A percentile compares a stretch with the other conserved stretches of the same genome.
These are phyloP conservation scores for Drosophila sulfurigaster DNA, from an alignment of 1,140 invertebrate genomes.

Conservation along the genomic window DNA sequence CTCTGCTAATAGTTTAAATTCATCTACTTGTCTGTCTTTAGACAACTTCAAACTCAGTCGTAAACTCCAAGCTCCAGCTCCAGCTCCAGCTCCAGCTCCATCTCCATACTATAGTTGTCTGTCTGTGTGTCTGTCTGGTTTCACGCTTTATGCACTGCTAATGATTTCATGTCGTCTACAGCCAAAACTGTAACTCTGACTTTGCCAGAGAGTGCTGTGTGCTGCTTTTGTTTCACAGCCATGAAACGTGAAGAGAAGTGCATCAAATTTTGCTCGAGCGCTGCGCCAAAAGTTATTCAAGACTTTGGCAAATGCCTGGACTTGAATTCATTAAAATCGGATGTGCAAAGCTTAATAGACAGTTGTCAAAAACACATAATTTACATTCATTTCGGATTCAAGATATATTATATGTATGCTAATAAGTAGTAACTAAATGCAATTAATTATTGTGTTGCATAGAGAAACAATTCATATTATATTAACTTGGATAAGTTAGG, in stretches of 20 bases:
- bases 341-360: constrained; percentile 1
- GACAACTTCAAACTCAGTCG: no score
- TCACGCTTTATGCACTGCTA: constrained; percentile 79
- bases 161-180: constrained; percentile 74
- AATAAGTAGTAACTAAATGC: no score
- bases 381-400: background rate
- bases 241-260: background rate
- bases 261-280: constrained; percentile 18
- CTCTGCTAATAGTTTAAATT: constrained; percentile 75
- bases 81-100: background rate
- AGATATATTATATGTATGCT: no score
- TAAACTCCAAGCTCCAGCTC: no score
- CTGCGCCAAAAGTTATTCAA: constrained; percentile 20
- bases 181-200: background rate
- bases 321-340: constrained; percentile 5
- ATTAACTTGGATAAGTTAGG: no score
- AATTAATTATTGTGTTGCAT: no score
- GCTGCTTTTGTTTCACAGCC: constrained; percentile 15
- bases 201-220: constrained; percentile 17
- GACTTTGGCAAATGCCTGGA: constrained; percentile 9
- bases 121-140: constrained; percentile 60
- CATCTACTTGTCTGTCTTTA: constrained; percentile 60
- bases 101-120: background rate
- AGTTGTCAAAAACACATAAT: constrained; percentile 7
- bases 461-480: no score